Conservation (phyloP, 2,888 invertebrate genomes). For the Morpho achilles region DNA sequence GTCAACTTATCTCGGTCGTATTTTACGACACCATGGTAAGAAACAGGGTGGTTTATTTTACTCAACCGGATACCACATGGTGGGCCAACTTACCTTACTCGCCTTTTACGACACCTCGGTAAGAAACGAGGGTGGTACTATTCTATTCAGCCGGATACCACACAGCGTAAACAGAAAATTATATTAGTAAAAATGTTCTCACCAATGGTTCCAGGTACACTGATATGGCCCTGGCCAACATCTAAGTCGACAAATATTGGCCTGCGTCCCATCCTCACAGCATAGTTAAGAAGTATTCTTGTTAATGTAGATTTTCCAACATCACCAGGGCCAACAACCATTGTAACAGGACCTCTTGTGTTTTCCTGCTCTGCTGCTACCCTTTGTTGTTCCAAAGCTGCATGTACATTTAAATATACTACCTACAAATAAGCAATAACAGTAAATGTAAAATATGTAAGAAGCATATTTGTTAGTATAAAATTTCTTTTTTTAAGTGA, state of each 20-base stretch:
- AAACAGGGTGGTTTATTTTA: no score
- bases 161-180: no score
- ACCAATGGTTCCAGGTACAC: constrained; percentile 95
- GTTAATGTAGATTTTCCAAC: constrained; percentile 97
- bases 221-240: constrained; percentile 95
- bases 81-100: no score
- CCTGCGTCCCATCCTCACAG: constrained; percentile 91
- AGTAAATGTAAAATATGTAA: background rate
- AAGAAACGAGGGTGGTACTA: no score
- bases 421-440: constrained; percentile 53
- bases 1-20: no score
- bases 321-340: constrained; percentile 96
- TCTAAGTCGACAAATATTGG: constrained; percentile 97
- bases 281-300: constrained; percentile 94
- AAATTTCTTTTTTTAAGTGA: no score
- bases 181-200: constrained; percentile 15
- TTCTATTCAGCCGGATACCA: no score
- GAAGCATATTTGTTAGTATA: background rate
- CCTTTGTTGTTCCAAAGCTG: constrained; percentile 94
- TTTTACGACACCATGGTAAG: no score
- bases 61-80: no score
- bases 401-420: constrained; percentile 97
- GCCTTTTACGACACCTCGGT: no score
- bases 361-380: constrained; percentile 87
- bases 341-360: constrained; percentile 88